Conservation (phyloP, 2,888 invertebrate species). For the Nesidiocoris tenuis region DNA sequence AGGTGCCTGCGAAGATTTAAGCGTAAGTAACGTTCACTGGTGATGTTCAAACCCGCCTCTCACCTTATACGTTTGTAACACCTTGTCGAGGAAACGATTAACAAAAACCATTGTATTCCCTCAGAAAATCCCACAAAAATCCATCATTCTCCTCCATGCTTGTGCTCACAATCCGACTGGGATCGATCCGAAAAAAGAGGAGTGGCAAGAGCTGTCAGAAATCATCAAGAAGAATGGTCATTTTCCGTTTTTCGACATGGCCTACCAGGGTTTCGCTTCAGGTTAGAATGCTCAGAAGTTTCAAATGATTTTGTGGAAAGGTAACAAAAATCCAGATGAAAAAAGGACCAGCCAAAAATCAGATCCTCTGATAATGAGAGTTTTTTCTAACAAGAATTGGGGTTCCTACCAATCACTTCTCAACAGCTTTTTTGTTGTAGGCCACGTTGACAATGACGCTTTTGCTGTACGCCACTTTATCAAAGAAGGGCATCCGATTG, state of each 20-base stretch:
- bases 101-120: no score
- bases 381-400: no score
- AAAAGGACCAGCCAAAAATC: no score
- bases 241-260: slow-evolving; percentile 96
- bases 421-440: no score
- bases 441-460: slow-evolving; percentile 83
- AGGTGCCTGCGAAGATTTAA: slow-evolving; percentile 85
- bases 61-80: neutral
- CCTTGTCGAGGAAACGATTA: neutral
- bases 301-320: no score
- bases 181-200: slow-evolving; percentile 81
- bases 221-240: slow-evolving; percentile 78
- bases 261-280: slow-evolving; percentile 95
- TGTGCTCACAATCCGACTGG: slow-evolving; percentile 99
- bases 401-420: no score
- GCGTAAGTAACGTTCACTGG: slow-evolving; percentile 60
- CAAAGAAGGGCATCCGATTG: slow-evolving; percentile 82
- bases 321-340: no score
- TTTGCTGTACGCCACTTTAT: slow-evolving; percentile 84
- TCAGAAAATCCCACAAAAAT: slow-evolving; percentile 89
- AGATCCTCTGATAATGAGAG: no score
- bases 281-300: no score
- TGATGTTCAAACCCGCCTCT: no score
- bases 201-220: slow-evolving; percentile 85
- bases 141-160: slow-evolving; percentile 89